Evolutionary conservation across 2,113 vertebrate species (phyloP).

Genomic region (Psittacara wagleri): DNA sequence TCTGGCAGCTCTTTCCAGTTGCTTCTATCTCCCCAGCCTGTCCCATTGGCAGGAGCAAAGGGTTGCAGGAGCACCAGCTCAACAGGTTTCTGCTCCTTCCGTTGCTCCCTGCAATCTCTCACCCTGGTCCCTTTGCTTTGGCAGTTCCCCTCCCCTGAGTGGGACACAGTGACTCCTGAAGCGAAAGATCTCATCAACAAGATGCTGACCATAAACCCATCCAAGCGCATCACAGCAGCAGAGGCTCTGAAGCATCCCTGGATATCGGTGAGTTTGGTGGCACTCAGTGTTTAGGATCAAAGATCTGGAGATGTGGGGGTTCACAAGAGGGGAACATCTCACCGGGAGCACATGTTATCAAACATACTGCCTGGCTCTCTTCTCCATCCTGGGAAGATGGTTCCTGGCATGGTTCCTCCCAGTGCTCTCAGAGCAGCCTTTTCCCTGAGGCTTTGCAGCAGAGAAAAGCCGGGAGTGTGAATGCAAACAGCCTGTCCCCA

Average conservation of each 20-base stretch:
- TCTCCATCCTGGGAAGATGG: background rate
- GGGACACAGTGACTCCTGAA: constrained; percentile 95
- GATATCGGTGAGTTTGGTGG: constrained; percentile 87
- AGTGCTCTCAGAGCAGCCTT: background rate
- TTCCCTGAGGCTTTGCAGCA: background rate
- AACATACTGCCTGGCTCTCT: background rate
- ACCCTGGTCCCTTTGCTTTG: constrained; percentile 43
- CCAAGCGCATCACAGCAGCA: constrained; percentile 90
- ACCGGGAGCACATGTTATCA: background rate
- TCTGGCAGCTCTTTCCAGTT: background rate
- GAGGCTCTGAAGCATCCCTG: constrained; percentile 95
- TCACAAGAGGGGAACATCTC: background rate
- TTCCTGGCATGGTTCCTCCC: background rate
- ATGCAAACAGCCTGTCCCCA: background rate
- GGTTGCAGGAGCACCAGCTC: background rate
- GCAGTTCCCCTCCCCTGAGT: constrained; percentile 95
- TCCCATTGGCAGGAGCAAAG: background rate
- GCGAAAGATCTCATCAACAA: constrained; percentile 97
- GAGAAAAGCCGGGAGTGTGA: background rate
- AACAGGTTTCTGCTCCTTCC: background rate
- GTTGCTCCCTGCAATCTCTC: background rate
- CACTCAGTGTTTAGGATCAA: fast-evolving
- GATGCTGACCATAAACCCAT: constrained; percentile 95
- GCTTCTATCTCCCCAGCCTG: background rate
- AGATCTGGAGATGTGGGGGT: background rate